Evolutionary conservation across 2,888 invertebrate genomes (phyloP).

Genomic region (Vandiemenella viatica): DNA sequence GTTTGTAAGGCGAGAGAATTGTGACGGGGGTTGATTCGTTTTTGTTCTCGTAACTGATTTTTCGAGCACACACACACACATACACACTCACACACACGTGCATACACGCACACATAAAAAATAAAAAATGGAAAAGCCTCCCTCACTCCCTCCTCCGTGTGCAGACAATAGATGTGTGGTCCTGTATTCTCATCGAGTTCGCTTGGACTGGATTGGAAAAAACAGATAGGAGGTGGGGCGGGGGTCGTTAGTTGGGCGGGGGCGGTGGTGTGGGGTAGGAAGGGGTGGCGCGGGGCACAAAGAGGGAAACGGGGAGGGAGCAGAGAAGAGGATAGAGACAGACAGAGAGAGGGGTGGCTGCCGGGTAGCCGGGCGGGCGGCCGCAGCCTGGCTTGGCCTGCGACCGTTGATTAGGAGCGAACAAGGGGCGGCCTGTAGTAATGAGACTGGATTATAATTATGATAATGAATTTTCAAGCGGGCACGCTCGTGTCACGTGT

Average conservation of each 20-base stretch:
- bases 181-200: not conserved
- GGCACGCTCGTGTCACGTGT: slow-evolving; percentile 11
- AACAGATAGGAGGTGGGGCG: not conserved
- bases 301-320: not conserved
- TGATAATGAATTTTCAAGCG: slow-evolving; percentile 17
- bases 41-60: not conserved
- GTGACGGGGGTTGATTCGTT: not conserved
- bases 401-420: not conserved
- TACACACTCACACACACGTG: too few relatives aligned
- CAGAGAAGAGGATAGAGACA: not conserved
- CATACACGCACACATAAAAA: too few relatives aligned
- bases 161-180: not conserved
- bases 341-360: not conserved
- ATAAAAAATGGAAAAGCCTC: not conserved
- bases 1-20: not conserved
- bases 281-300: not conserved
- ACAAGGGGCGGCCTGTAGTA: slow-evolving; percentile 6
- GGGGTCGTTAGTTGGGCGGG: not conserved
- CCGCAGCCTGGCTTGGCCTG: too few relatives aligned
- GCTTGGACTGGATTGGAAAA: not conserved
- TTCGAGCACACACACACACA: not conserved
- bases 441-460: slow-evolving; percentile 18
- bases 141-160: too few relatives aligned
- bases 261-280: too few relatives aligned
- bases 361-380: too few relatives aligned